Conservation (phyloP, 2,113 vertebrate genomes). For the Ancistrus triradiatus region DNA sequence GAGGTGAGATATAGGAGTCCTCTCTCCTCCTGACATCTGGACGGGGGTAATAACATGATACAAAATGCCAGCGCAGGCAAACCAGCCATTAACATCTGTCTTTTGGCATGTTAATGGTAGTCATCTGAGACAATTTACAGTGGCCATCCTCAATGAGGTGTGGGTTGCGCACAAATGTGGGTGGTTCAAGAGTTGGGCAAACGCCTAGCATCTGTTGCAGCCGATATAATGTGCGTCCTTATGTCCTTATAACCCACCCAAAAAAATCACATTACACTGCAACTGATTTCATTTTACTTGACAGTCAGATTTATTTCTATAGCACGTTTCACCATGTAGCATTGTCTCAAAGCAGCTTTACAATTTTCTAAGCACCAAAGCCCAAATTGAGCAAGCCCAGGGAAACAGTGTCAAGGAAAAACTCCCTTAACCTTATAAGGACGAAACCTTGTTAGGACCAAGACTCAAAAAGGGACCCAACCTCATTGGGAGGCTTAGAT, state of each 20-base stretch:
- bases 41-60: constrained; percentile 67
- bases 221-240: constrained; percentile 17
- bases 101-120: constrained; percentile 69
- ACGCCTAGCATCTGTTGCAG: constrained; percentile 20
- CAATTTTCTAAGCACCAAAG: too few species aligned
- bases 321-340: too few species aligned
- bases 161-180: constrained; percentile 28
- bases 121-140: constrained; percentile 59
- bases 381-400: too few species aligned
- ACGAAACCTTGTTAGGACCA: too few species aligned
- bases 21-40: constrained; percentile 67
- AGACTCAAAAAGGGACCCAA: too few species aligned
- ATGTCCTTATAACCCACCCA: constrained; percentile 14
- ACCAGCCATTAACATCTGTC: constrained; percentile 67
- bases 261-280: not conserved
- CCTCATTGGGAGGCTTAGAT: too few species aligned
- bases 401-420: too few species aligned
- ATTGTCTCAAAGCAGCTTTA: too few species aligned
- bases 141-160: constrained; percentile 48
- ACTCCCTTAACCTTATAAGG: too few species aligned
- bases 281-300: constrained; percentile 20
- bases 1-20: constrained; percentile 30
- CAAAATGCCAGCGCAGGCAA: constrained; percentile 65
- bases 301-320: too few species aligned
- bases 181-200: constrained; percentile 14